Evolutionary conservation across 2,797 vertebrate species (phyloP).

Genomic region (Uromys caudimaculatus): DNA sequence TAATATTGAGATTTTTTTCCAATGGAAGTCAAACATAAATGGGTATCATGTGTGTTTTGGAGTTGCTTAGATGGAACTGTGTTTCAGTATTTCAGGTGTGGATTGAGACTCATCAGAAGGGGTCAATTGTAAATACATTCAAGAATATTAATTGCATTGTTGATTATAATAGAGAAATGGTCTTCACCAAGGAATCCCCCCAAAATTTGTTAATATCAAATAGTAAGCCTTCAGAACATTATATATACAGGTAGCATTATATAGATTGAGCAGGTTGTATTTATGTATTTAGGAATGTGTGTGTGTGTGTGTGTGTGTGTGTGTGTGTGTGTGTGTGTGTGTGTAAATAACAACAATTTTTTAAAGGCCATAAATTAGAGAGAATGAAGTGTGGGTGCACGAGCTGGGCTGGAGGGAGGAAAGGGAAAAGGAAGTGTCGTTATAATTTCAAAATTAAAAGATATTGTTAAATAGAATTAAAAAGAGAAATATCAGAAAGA

Average conservation of each 20-base stretch:
- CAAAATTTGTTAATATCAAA: neutral
- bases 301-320: neutral
- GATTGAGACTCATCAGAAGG: neutral
- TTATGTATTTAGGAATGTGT: neutral
- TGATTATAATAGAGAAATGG: slow-evolving; percentile 26
- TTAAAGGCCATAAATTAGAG: neutral
- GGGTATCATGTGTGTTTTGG: neutral
- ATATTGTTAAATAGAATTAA: neutral
- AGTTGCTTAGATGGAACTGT: neutral
- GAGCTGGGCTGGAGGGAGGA: too few relatives aligned
- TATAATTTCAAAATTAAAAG: neutral
- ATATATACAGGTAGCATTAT: neutral
- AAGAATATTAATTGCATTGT: neutral
- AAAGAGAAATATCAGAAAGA: slow-evolving; percentile 18
- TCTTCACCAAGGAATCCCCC: neutral
- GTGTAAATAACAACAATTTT: neutral
- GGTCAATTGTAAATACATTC: neutral
- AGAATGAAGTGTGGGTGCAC: neutral
- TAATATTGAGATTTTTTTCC: slow-evolving; percentile 1
- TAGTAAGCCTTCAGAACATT: neutral
- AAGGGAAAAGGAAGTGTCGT: neutral
- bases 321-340: neutral
- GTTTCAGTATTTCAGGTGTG: slow-evolving; percentile 32
- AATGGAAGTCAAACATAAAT: slow-evolving; percentile 11
- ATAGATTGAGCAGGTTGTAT: neutral